Percentiles rank a stretch among this genome's conserved stretches.
Evolutionary conservation across 2,113 vertebrate genomes (phyloP).

Genomic region (Hemiprocne comata): DNA sequence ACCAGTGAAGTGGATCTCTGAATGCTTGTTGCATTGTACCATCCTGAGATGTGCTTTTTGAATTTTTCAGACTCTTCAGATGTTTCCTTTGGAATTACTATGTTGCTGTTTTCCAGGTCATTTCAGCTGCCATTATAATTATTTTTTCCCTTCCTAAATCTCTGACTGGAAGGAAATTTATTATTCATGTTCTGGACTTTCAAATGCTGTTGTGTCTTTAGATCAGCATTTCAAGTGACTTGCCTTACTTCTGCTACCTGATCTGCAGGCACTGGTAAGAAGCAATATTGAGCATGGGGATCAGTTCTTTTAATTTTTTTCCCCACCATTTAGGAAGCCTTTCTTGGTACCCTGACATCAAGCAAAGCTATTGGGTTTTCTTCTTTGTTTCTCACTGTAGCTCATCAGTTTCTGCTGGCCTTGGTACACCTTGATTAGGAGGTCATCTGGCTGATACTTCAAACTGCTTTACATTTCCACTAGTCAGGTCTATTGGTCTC

Average conservation of each 20-base stretch:
- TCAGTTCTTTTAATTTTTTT: neutral
- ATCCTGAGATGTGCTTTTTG: neutral
- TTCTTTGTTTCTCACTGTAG: neutral
- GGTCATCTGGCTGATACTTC: neutral
- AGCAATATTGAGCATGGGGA: accelerated
- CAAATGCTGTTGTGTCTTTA: neutral
- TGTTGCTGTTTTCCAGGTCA: neutral
- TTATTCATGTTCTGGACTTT: neutral
- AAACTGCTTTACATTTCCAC: neutral
- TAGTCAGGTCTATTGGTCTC: neutral
- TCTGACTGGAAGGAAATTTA: neutral
- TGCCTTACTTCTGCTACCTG: neutral
- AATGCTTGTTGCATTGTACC: neutral
- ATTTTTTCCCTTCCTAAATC: neutral
- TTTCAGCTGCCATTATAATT: neutral
- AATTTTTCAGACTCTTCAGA: neutral
- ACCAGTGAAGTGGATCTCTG: neutral
- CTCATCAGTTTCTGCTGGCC: neutral
- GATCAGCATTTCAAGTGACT: neutral
- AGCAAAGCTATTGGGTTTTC: neutral
- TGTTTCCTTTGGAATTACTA: neutral
- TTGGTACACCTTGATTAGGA: neutral
- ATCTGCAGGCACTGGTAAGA: neutral
- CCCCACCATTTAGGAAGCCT: neutral
- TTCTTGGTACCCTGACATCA: neutral